Percentiles rank a stretch among this genome's conserved stretches.
These are phyloP conservation scores for Zeus faber DNA, from an alignment of 2,113 vertebrate species.

Conservation along the genomic window DNA sequence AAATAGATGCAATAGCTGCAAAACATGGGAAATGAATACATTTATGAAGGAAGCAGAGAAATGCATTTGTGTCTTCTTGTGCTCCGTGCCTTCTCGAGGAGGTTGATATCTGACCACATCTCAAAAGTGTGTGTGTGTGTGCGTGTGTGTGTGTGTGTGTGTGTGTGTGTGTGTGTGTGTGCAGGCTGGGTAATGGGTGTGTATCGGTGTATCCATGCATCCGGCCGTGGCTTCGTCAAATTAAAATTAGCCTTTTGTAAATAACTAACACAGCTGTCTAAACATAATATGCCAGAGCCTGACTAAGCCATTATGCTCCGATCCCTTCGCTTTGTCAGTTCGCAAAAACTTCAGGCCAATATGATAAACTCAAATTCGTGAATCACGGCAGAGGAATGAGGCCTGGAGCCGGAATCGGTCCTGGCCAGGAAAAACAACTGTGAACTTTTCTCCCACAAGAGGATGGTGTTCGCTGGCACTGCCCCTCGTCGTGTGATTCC, in stretches of 20 bases:
- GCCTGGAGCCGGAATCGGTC: slow-evolving; percentile 21
- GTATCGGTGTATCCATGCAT: neutral
- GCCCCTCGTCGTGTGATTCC: slow-evolving; percentile 11
- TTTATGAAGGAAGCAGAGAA: neutral
- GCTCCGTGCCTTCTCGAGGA: no score
- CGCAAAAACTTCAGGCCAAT: no score
- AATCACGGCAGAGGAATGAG: slow-evolving; percentile 44
- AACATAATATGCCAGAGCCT: no score
- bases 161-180: slow-evolving; percentile 1
- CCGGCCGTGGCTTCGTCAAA: no score
- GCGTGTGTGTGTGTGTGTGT: slow-evolving; percentile 4
- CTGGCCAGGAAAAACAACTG: slow-evolving; percentile 56
- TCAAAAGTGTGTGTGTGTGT: slow-evolving; percentile 10
- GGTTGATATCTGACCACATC: no score
- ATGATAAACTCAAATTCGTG: slow-evolving; percentile 35
- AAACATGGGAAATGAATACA: neutral
- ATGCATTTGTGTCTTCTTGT: no score
- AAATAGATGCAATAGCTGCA: no score
- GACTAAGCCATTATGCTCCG: no score
- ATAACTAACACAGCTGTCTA: no score
- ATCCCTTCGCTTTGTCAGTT: no score
- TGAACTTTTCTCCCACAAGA: slow-evolving; percentile 24
- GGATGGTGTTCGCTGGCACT: slow-evolving; percentile 41
- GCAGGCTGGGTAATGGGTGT: neutral
- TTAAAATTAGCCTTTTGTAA: slow-evolving; percentile 7